Evolutionary conservation across 2,888 invertebrate genomes (phyloP), one percentile per base, ranked within the genome.

Genomic region (Pyrocoelia pectoralis): DNA sequence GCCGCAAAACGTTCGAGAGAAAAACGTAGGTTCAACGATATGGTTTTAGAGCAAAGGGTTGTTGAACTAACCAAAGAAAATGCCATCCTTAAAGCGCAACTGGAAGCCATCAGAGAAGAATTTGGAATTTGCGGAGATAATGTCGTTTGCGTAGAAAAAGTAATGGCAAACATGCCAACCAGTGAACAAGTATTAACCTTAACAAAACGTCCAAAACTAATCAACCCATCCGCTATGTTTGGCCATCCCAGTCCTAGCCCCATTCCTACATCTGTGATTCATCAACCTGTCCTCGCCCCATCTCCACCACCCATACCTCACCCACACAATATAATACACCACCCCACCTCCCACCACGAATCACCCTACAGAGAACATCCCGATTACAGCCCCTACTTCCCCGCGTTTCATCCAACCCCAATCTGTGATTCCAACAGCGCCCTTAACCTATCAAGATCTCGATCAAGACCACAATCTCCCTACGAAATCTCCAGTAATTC

Each of bases 1-100:
- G 98, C 98, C 0, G 98, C 98, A 60, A 96, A 98, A 79, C 85
- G 97, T 46, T 97, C 97, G 4, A 88, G 97, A n/a, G 97, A 98
- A 81, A 98, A 98, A 81, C 88, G 97, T 41, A 90, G 97, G 49
- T 92, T 95, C 83, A 97, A 98, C 79, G 97, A 98, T 82, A 94
- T 97, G 94, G 95, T 96, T 1, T 85, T 98, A 65, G 98, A 98
- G 77, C 94, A 95, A 73, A 88, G 96, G 49, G 96, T 98, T 24
- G 90, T 95, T 58, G 96, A 97, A 80, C 84, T 99, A 57, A 95
- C 95, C 69, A 94, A 95, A 81, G 98, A 98, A 80, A 98, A 98
- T 81, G 94, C 96, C 78, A 91, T 95, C 49, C 86, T 98, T 1
- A 93, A 95, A 79, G 94, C 95, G 2, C 97, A 98, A 77, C 85